Conservation (phyloP, 2,797 vertebrate genomes). For the Epinephelus malabaricus region DNA sequence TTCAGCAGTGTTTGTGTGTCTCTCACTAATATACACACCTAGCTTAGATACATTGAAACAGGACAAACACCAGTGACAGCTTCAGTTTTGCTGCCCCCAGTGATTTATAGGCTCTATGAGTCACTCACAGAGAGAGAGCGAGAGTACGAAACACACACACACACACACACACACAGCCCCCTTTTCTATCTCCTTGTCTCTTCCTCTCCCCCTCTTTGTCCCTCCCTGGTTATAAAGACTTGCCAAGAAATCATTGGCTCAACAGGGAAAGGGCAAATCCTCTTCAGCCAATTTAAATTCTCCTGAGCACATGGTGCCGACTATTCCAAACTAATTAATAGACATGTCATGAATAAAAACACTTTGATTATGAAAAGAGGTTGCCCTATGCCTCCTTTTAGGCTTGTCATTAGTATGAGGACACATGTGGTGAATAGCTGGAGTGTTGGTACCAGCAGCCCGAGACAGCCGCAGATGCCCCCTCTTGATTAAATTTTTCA, state of each 20-base stretch:
- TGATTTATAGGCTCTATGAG: conserved; percentile 72
- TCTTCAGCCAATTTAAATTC: conserved; percentile 86
- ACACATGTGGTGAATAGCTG: conserved; percentile 82
- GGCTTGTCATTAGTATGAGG: conserved; percentile 83
- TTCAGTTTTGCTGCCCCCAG: conserved; percentile 67
- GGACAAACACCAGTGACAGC: conserved; percentile 69
- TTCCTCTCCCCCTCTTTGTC: conserved; percentile 61
- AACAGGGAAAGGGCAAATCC: conserved; percentile 84
- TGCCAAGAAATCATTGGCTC: conserved; percentile 83
- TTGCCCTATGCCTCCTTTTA: conserved; percentile 82
- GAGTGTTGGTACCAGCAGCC: conserved; percentile 74
- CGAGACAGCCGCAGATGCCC: conserved; percentile 78
- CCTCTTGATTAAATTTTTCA: conserved; percentile 77
- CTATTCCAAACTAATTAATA: conserved; percentile 86
- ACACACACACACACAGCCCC: conserved; percentile 10
- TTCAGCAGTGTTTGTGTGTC: conserved; percentile 10
- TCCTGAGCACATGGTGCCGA: conserved; percentile 77
- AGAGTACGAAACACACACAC: conserved; percentile 10
- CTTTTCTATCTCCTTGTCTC: conserved; percentile 68
- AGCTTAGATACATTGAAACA: conserved; percentile 48
- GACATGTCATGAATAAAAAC: conserved; percentile 85
- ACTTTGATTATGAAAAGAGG: conserved; percentile 83
- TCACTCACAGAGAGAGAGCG: conserved; percentile 50
- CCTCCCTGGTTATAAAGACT: conserved; percentile 73
- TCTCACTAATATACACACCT: conserved; percentile 45